Base-by-base conservation (phyloP, 2,888 invertebrate genomes). In the Dolomedes plantarius region DNA sequence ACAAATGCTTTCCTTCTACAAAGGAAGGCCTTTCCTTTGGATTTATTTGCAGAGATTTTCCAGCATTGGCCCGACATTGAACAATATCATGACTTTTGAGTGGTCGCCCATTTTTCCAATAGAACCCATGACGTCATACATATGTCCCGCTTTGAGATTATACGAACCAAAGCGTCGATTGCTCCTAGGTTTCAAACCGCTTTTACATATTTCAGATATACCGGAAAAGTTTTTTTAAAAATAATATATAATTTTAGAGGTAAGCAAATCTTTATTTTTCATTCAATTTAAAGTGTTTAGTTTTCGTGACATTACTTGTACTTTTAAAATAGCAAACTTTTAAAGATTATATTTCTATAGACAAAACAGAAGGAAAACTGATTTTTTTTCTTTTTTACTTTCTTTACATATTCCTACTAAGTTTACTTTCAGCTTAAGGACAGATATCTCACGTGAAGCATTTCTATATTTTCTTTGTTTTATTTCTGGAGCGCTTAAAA, bases 1-100 rank as follows among this genome's bases (percentile, higher is more conserved):
- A n/a, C n/a, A n/a, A n/a, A n/a, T n/a, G n/a, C n/a, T n/a, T n/a
- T n/a, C n/a, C n/a, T n/a, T n/a, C 23, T 5, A 62, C 11, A 23
- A n/a, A 29, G 23, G 64, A 13, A 6, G 29, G 16, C 2, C 29
- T 65, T 29, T 28, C 11, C 9, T 29, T n/a, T 2, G 1, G 29
- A 11, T 65, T 28, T n/a, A 27, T 29, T 31, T 29, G 29, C 27
- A 36, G 36, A 62, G 69, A 64, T 41, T 32, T 56, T 13, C 62
- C 16, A 31, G 71, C 65, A 82, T 82, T 82, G 82, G 82, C 41
- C 76, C 31, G 69, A 1, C 64, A 36, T 69, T 23, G 50, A 71
- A 82, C 82, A 82, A 82, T 76, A 71, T 71, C 71, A 29, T 27
- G 82, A 76, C 29, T 69, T 76, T 75, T 82, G 76, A 82, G 65